A percentile compares a stretch with the other conserved stretches of the same genome.
These are phyloP conservation scores for Thamnaconus septentrionalis DNA, from an alignment of 2,113 vertebrate genomes.

Conservation along the genomic window DNA sequence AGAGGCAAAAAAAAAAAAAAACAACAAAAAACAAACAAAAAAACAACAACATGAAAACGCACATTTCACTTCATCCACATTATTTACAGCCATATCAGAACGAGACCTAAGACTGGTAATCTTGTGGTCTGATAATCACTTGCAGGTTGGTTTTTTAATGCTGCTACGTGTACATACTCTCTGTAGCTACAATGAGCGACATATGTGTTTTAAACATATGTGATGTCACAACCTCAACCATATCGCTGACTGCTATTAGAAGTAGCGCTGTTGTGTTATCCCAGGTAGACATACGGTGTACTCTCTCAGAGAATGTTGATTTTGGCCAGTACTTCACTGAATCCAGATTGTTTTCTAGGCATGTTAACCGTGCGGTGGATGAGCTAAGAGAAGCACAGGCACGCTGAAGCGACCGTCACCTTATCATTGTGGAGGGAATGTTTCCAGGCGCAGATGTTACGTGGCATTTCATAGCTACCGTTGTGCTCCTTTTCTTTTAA, in stretches of 20 bases:
- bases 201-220: constrained; percentile 48
- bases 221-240: constrained; percentile 59
- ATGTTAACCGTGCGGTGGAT: constrained; percentile 15
- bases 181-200: constrained; percentile 46
- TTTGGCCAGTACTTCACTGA: constrained; percentile 22
- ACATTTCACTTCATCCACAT: constrained; percentile 68
- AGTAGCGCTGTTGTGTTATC: constrained; percentile 53
- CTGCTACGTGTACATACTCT: constrained; percentile 71
- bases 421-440: not conserved
- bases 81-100: constrained; percentile 43
- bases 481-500: too few relatives aligned
- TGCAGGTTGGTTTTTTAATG: constrained; percentile 54
- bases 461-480: too few relatives aligned
- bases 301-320: constrained; percentile 26
- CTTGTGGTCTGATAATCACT: constrained; percentile 53
- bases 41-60: constrained; percentile 16
- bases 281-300: constrained; percentile 37
- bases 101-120: constrained; percentile 24
- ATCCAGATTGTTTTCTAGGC: constrained; percentile 16
- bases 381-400: constrained; percentile 33
- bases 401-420: constrained; percentile 11
- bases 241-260: constrained; percentile 43
- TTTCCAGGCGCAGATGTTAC: constrained; percentile 9
- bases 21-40: not conserved
- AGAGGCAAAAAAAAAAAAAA: not conserved